Base-by-base conservation (phyloP, 1,140 invertebrate species). In the Cherax quadricarinatus region DNA sequence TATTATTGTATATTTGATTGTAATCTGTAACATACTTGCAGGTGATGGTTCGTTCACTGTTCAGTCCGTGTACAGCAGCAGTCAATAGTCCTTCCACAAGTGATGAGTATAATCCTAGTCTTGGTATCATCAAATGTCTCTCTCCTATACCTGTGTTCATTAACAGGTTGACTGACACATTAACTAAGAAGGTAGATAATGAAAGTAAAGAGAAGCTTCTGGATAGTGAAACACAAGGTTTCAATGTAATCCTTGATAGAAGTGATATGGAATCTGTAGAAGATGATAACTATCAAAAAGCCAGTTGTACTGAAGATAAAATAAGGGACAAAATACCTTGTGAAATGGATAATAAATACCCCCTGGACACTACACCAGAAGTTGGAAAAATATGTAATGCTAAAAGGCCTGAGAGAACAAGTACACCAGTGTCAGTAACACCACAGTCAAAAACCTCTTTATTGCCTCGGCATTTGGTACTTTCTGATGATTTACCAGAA, bases 21-120 rank as follows among this genome's bases (percentile, higher is more conserved):
- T 21, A 75, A 24, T 30, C 6, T 75, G 7, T 6, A 21, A 30
- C 5, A 41, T 85, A 16, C 10, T 57, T 78, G 53, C 66, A 87
- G 85, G 73, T 87, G 5, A 24, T 87, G 51, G 85, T 70, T 87
- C 85, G 85, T 14, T 60, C 85, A 78, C 73, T 87, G 16, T 87
- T 87, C 85, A 87, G 70, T 49, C 85, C 85, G 49, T 51, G n/a
- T 7, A 24, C 85, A n/a, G 51, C 48, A 53, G 48, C 66, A 14
- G 49, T 53, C 49, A 48, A 53, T 18, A 57, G 48, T 30, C 73
- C 85, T 18, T 87, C 73, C 4, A 57, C 70, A 51, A 79, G 85
- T 57, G 73, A 66, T 12, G 51, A 87, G 24, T 30, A 14, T 30
- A 87, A 73, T 60, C 85, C 85, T 30, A 48, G 85, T 12, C 85